Conservation (phyloP, 2,797 vertebrate genomes). For the Alcedo quadribrachys region DNA sequence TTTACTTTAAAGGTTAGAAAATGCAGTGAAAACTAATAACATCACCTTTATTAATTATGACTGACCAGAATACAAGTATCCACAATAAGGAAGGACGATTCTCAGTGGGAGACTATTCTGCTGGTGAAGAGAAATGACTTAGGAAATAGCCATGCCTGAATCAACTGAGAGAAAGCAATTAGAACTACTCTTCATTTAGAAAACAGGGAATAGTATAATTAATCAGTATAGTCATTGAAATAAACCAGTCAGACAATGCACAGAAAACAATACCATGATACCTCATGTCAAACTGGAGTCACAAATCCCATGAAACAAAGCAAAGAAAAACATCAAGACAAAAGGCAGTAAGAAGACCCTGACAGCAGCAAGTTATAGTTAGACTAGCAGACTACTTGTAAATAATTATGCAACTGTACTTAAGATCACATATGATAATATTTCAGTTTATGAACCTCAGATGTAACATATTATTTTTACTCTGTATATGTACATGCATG, state of each 20-base stretch:
- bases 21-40: conserved; percentile 22
- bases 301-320: background rate
- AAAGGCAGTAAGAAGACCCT: background rate
- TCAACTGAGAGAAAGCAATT: conserved; percentile 47
- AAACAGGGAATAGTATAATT: conserved; percentile 1
- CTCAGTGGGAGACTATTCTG: background rate
- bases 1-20: conserved; percentile 42
- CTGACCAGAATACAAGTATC: conserved; percentile 5
- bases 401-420: background rate
- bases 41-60: conserved; percentile 33
- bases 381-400: background rate
- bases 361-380: background rate
- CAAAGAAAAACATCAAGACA: background rate
- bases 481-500: background rate
- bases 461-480: background rate
- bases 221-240: conserved; percentile 11
- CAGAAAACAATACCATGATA: background rate
- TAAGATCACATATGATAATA: background rate
- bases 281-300: background rate
- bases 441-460: background rate
- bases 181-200: conserved; percentile 4
- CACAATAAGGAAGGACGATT: conserved; percentile 2
- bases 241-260: background rate
- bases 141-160: conserved; percentile 10
- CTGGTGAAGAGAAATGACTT: conserved; percentile 33